Conservation (phyloP, 2,797 vertebrate genomes). For the Leuciscus waleckii region DNA sequence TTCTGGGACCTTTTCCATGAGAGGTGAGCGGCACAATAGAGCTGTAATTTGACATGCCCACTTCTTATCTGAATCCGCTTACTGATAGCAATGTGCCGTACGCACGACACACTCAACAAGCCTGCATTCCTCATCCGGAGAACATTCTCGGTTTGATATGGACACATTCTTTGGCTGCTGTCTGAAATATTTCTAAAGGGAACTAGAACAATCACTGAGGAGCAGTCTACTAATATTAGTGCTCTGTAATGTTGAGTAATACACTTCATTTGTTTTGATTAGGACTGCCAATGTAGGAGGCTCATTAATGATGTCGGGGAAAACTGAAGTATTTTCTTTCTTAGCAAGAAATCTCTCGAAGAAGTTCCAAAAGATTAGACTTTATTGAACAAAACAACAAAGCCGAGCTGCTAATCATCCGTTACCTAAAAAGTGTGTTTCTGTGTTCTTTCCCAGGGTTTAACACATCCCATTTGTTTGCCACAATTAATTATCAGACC, state of each 20-base stretch:
- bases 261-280: not conserved
- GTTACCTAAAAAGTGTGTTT: not conserved
- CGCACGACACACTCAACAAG: conserved; percentile 24
- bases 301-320: not conserved
- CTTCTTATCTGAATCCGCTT: conserved; percentile 33
- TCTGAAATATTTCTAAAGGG: conserved; percentile 31
- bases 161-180: conserved; percentile 23
- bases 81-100: conserved; percentile 34
- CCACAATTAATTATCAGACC: not conserved
- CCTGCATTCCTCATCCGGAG: conserved; percentile 31
- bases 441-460: not conserved
- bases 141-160: conserved; percentile 28
- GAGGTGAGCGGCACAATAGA: conserved; percentile 21
- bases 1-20: conserved; percentile 35
- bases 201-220: not conserved
- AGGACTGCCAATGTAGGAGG: not conserved
- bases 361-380: not conserved
- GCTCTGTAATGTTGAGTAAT: conserved; percentile 4
- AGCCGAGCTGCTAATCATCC: not conserved
- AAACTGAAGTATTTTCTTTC: not conserved
- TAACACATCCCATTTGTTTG: not conserved
- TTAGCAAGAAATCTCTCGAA: not conserved
- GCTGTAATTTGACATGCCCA: conserved; percentile 33
- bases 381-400: not conserved
- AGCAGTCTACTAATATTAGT: not conserved